Evolutionary conservation across 2,888 invertebrate species (phyloP).

Genomic region (Morinoia aosen): DNA sequence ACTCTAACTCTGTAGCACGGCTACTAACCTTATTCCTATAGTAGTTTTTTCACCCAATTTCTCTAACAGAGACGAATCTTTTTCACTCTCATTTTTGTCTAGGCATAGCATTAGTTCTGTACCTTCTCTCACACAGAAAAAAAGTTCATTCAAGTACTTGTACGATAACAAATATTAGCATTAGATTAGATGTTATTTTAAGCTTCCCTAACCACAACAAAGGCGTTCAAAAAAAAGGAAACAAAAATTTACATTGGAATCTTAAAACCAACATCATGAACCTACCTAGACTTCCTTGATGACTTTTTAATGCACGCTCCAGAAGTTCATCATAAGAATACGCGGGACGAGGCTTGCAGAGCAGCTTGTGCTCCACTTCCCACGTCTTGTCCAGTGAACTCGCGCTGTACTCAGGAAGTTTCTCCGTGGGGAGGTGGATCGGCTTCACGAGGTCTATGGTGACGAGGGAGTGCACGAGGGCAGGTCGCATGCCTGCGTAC

Average conservation of each 20-base stretch:
- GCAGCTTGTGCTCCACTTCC: slow-evolving; percentile 54
- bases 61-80: no score
- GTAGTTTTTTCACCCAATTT: no score
- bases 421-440: slow-evolving; percentile 48
- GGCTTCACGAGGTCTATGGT: slow-evolving; percentile 68
- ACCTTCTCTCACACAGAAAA: no score
- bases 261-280: not conserved
- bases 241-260: not conserved
- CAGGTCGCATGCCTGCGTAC: slow-evolving; percentile 69
- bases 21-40: no score
- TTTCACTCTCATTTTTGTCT: no score
- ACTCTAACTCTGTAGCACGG: no score
- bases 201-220: not conserved
- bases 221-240: not conserved
- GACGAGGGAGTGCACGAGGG: slow-evolving; percentile 68
- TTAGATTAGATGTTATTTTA: no score
- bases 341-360: slow-evolving; percentile 42
- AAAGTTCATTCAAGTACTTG: no score
- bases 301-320: slow-evolving; percentile 59
- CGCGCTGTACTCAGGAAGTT: slow-evolving; percentile 56
- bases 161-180: no score
- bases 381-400: slow-evolving; percentile 56
- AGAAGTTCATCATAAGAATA: slow-evolving; percentile 63
- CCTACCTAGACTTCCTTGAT: slow-evolving; percentile 22
- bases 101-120: no score